Evolutionary conservation across 2,797 vertebrate genomes (phyloP), one percentile per base, ranked within the genome.

Genomic region (Coracias cyanogaster): DNA sequence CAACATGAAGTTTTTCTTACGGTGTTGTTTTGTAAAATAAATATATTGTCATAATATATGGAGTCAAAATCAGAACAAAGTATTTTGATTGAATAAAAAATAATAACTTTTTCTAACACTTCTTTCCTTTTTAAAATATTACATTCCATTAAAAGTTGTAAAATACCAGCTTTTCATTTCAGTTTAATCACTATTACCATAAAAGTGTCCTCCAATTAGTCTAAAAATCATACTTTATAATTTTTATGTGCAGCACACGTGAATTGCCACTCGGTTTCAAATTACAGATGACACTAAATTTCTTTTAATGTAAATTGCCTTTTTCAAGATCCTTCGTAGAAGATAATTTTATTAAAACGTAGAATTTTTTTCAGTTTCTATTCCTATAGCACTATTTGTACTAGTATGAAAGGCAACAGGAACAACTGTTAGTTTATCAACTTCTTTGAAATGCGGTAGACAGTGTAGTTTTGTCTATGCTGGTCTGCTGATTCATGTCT

Each of bases 391-490:
- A 28, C 7, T 60, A 3, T 33, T 81, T 60, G 86, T n/a, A 22
- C 7, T 48, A 33, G 24, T 26, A 43, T 22, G 15, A 77, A 67
- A 51, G 10, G 15, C 0, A 1, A 41, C 17, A 62, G 39, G 33
- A 82, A 45, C 12, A 52, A n/a, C n/a, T 29, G 11, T 49, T 65
- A 52, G 16, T 28, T 62, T 72, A 61, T 11, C 24, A n/a, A 5
- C 57, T 71, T 28, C 45, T 46, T 13, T 46, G 19, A 52, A 28
- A 14, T 52, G 14, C 16, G 67, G 24, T 43, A 64, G 43, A 22
- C 15, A 33, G 39, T 12, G 46, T 43, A 72, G 26, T 41, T 55
- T 57, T 67, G 26, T 41, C 37, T 0, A 0, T 0, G 0, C 11
- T 19, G 12, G 18, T 67, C 31, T 72, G 4, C 22, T 31, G 22